Conservation (phyloP, 2,797 vertebrate genomes). For the Dipus sagitta region DNA sequence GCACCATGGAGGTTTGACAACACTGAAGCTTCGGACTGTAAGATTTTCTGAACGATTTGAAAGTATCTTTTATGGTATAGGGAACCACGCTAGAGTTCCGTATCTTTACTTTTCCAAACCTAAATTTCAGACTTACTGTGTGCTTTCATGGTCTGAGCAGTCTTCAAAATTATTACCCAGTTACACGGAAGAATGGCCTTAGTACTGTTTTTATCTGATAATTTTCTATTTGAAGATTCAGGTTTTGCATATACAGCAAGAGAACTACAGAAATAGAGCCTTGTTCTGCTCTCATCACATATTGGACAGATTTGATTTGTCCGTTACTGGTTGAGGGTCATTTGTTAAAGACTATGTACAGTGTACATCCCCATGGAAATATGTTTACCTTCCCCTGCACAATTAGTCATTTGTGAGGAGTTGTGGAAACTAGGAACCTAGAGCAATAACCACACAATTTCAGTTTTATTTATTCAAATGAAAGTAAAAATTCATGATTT, state of each 20-base stretch:
- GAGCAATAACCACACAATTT: neutral
- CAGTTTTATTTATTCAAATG: neutral
- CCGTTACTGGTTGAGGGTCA: too few species aligned
- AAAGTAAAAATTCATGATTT: neutral
- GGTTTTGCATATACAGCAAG: neutral
- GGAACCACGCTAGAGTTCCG: neutral
- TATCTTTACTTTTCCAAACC: neutral
- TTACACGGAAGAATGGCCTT: neutral
- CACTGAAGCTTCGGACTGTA: neutral
- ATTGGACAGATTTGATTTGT: neutral
- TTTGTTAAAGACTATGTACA: neutral
- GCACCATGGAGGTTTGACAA: rapidly evolving
- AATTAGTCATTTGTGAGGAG: neutral
- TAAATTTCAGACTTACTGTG: neutral
- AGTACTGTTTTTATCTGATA: neutral
- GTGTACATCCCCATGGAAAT: neutral
- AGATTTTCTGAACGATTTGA: neutral
- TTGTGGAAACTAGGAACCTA: neutral
- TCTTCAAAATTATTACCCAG: neutral
- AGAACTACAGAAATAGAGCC: neutral
- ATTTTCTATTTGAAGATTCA: neutral
- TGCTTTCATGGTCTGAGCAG: rapidly evolving
- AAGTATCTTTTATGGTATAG: neutral
- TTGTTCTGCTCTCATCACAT: rapidly evolving
- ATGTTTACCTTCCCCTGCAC: neutral